Percentiles rank a stretch among this genome's conserved stretches.
Conservation (phyloP, 2,113 vertebrate species). For the Lipophrys pholis region DNA sequence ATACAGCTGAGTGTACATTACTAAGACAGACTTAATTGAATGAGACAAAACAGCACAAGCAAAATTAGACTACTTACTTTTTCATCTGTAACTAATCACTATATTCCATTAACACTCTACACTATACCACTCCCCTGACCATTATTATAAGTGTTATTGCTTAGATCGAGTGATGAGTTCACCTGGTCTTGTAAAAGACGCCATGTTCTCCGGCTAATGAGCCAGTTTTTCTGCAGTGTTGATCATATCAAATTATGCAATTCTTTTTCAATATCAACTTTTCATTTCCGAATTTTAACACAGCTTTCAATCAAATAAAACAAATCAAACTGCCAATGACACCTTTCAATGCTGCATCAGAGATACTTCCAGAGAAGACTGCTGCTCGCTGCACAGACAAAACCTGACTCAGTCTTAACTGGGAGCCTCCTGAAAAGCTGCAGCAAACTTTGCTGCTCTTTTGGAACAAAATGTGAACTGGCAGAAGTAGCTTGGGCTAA, state of each 20-base stretch:
- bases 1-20: too few relatives aligned
- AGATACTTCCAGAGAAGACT: conserved; percentile 13
- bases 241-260: conserved; percentile 1
- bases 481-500: conserved; percentile 32
- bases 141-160: too few relatives aligned
- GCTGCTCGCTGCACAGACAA: conserved; percentile 40
- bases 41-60: too few relatives aligned
- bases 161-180: too few relatives aligned
- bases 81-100: too few relatives aligned
- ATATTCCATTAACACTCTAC: too few relatives aligned
- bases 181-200: not conserved
- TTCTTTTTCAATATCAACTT: conserved; percentile 18
- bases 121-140: too few relatives aligned
- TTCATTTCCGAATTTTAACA: conserved; percentile 21
- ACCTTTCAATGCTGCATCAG: conserved; percentile 9
- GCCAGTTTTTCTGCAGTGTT: conserved; percentile 1
- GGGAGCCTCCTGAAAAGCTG: conserved; percentile 44
- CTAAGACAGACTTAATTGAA: too few relatives aligned
- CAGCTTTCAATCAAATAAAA: conserved; percentile 15
- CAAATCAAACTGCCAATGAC: conserved; percentile 33
- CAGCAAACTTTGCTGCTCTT: conserved; percentile 53
- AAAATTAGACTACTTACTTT: too few relatives aligned
- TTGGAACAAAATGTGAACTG: conserved; percentile 35
- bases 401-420: conserved; percentile 26
- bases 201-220: not conserved